These are phyloP conservation scores for Lytechinus pictus DNA, from an alignment of 35 echinoderm and acorn worm genomes.

Conservation along the genomic window DNA sequence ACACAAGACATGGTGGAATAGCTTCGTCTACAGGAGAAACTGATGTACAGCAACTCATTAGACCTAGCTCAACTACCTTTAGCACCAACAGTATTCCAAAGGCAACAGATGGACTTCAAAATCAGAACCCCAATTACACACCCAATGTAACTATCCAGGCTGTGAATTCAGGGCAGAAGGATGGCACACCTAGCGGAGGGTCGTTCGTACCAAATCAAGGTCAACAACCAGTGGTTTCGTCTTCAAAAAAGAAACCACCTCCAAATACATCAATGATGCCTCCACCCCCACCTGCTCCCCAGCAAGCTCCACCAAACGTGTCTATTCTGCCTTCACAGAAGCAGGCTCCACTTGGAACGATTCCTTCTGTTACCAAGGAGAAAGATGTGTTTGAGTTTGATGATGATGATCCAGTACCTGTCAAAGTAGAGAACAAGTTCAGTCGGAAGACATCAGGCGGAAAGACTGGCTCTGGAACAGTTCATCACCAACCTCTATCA, in stretches of 20 bases:
- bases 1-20: not conserved
- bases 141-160: slow-evolving; percentile 41
- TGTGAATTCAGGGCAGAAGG: not conserved
- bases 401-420: slow-evolving; percentile 33
- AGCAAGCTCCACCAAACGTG: slow-evolving; percentile 12
- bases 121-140: slow-evolving; percentile 50
- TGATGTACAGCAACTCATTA: not conserved
- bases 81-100: not conserved
- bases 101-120: not conserved
- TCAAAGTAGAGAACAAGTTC: slow-evolving; percentile 34
- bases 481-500: not conserved
- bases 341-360: not conserved
- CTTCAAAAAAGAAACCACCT: not conserved
- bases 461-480: not conserved
- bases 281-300: not conserved
- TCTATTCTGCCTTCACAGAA: slow-evolving; percentile 14
- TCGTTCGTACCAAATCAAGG: not conserved
- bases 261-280: not conserved
- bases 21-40: not conserved
- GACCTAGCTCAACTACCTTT: slow-evolving; percentile 14
- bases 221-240: not conserved
- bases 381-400: slow-evolving; percentile 53
- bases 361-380: not conserved
- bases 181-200: not conserved
- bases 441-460: not conserved